Conservation (phyloP, 2,888 invertebrate species). For the Thecophora atra region DNA sequence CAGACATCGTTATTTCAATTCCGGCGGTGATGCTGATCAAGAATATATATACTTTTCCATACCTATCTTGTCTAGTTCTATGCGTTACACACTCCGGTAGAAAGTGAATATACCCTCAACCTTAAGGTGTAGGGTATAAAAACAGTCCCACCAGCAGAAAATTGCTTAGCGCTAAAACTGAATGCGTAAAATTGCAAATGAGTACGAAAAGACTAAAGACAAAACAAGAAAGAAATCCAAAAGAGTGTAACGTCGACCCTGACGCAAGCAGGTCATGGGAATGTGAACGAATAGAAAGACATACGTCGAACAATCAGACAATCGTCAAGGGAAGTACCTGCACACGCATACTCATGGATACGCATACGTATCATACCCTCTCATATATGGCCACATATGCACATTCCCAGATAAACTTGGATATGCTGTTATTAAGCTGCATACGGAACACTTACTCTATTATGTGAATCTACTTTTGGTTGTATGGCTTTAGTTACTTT, state of each 20-base stretch:
- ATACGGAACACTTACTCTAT: background rate
- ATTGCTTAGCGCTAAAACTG: background rate
- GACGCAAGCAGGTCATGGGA: slow-evolving; percentile 9
- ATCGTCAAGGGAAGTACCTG: too few species aligned
- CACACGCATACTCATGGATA: too few species aligned
- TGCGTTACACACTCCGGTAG: too few species aligned
- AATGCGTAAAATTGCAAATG: background rate
- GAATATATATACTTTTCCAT: too few species aligned
- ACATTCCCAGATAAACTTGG: background rate
- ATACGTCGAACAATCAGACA: too few species aligned
- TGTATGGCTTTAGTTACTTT: background rate
- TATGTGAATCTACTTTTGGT: background rate
- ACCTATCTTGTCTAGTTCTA: too few species aligned
- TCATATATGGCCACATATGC: background rate
- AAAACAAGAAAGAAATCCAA: background rate
- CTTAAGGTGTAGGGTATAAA: too few species aligned
- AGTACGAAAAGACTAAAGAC: background rate
- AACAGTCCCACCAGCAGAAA: background rate
- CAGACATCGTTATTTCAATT: too few species aligned
- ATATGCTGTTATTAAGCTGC: background rate
- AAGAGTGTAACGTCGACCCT: background rate
- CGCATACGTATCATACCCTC: background rate
- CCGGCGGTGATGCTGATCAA: too few species aligned
- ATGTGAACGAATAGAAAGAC: too few species aligned
- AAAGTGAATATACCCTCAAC: too few species aligned